phyloP scores from a whole-genome alignment of 2,797 vertebrate species.

The Limosa lapponica region DNA sequence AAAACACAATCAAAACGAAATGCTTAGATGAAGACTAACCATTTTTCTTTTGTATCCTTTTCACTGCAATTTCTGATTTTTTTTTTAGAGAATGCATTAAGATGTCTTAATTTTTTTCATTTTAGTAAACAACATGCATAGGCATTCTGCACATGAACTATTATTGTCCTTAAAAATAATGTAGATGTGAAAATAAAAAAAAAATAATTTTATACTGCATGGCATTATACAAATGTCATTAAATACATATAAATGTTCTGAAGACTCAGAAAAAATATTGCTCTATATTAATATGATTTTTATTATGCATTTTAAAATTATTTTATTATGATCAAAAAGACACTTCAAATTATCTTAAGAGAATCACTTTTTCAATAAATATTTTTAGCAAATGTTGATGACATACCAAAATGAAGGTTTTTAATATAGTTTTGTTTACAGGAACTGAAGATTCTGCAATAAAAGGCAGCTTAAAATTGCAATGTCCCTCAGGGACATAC shows the following conservation, averaged over 20 bases:
- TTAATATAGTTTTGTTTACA: conserved; percentile 50
- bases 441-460: conserved; percentile 55
- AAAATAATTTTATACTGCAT: not conserved
- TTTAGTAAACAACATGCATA: not conserved
- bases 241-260: not conserved
- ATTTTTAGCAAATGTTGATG: conserved; percentile 54
- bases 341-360: conserved; percentile 29
- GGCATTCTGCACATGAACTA: not conserved
- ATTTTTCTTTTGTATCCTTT: not conserved
- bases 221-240: not conserved
- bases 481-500: conserved; percentile 66
- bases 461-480: conserved; percentile 63
- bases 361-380: conserved; percentile 31
- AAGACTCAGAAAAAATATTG: not conserved
- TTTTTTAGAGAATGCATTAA: not conserved
- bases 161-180: not conserved
- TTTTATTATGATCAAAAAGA: conserved; percentile 19
- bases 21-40: not conserved
- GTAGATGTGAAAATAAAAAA: not conserved
- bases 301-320: not conserved
- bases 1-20: not conserved
- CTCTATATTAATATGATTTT: not conserved
- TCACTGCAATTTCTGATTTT: not conserved
- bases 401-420: not conserved
- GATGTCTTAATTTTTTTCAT: not conserved